These are phyloP conservation scores for Gymnothorax reevesii DNA, from an alignment of 2,797 vertebrate species.

Conservation along the genomic window DNA sequence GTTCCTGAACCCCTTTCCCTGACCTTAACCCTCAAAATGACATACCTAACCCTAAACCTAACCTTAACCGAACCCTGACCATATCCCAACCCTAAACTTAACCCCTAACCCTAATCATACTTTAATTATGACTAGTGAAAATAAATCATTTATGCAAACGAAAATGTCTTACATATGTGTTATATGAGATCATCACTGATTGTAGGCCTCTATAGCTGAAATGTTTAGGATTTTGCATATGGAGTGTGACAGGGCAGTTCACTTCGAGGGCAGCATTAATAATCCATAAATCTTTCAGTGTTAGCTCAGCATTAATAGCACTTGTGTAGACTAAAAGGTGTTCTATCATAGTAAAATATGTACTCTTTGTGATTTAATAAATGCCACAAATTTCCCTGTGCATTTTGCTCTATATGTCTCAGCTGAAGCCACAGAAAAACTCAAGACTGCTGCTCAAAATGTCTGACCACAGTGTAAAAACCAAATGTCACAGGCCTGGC, in stretches of 20 bases:
- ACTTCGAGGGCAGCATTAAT: background rate
- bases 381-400: background rate
- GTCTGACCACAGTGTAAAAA: slow-evolving; percentile 28
- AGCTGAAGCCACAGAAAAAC: background rate
- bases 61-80: no score
- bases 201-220: background rate
- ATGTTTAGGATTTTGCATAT: background rate
- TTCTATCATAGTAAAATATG: background rate
- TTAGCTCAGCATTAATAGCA: background rate
- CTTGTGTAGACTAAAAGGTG: background rate
- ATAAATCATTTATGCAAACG: no score
- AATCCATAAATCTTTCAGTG: background rate
- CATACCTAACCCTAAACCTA: no score
- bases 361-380: background rate
- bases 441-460: slow-evolving; percentile 2
- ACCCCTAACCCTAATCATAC: no score
- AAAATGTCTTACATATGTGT: no score
- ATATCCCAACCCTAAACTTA: no score
- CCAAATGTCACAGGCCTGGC: slow-evolving; percentile 36
- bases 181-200: background rate
- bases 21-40: no score
- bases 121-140: no score
- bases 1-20: no score
- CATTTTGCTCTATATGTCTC: background rate
- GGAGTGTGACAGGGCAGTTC: no score